Evolutionary conservation across 2,888 invertebrate species (phyloP).

Genomic region (Drosophila eohydei): DNA sequence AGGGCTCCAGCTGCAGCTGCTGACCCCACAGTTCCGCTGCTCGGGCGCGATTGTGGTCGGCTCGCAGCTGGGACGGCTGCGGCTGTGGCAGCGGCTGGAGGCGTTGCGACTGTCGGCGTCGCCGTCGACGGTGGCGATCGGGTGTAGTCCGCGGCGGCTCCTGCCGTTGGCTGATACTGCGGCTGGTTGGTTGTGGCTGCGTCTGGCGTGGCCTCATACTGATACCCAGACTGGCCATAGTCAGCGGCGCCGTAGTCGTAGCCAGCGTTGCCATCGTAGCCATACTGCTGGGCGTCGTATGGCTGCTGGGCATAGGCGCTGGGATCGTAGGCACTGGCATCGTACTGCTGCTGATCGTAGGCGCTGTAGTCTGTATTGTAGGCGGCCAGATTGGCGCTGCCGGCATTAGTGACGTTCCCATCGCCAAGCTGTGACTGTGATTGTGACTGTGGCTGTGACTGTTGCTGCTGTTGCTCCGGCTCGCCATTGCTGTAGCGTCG

Average conservation of each 20-base stretch:
- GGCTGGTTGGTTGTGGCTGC: slow-evolving; percentile 56
- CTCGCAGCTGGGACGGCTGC: slow-evolving; percentile 71
- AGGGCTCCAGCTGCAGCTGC: slow-evolving; percentile 74
- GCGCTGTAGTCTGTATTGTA: slow-evolving; percentile 82
- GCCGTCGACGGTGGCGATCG: slow-evolving; percentile 64
- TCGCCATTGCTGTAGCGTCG: slow-evolving; percentile 58
- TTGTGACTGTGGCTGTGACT: slow-evolving; percentile 11
- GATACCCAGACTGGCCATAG: slow-evolving; percentile 77
- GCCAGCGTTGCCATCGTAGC: slow-evolving; percentile 60
- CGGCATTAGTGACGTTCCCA: slow-evolving; percentile 58
- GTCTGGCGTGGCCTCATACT: slow-evolving; percentile 74
- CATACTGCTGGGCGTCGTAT: slow-evolving; percentile 76
- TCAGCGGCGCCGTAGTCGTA: slow-evolving; percentile 73
- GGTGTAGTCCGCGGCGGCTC: slow-evolving; percentile 55
- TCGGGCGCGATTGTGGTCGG: slow-evolving; percentile 84
- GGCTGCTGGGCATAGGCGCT: slow-evolving; percentile 76
- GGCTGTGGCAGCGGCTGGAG: slow-evolving; percentile 48
- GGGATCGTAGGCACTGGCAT: slow-evolving; percentile 77
- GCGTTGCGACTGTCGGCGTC: slow-evolving; percentile 46
- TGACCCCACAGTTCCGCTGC: slow-evolving; percentile 84
- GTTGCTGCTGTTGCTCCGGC: slow-evolving; percentile 39
- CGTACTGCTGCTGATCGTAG: slow-evolving; percentile 83
- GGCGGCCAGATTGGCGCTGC: slow-evolving; percentile 67
- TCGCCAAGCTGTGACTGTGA: slow-evolving; percentile 42
- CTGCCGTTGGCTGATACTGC: slow-evolving; percentile 48